Conservation (phyloP, 2,797 vertebrate genomes). For the Galaxias olidus region DNA sequence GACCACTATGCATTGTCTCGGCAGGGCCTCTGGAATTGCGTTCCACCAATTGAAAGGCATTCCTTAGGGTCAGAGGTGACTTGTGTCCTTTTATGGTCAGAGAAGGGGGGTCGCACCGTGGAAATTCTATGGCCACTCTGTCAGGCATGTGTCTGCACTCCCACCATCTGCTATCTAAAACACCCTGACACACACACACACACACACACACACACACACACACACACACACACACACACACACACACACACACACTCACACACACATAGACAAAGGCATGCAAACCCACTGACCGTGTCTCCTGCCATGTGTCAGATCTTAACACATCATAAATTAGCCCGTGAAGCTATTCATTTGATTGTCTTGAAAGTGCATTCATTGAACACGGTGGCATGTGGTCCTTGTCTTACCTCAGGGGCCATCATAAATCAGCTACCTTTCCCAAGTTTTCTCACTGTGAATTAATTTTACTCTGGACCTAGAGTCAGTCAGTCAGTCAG, state of each 20-base stretch:
- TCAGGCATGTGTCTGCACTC: conserved; percentile 66
- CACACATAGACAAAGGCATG: conserved; percentile 50
- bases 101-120: conserved; percentile 21
- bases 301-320: conserved; percentile 51
- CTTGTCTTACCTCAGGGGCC: neutral
- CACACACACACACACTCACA: conserved; percentile 5
- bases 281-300: conserved; percentile 50
- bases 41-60: conserved; percentile 65
- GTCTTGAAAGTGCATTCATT: conserved; percentile 34
- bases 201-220: conserved; percentile 37
- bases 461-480: conserved; percentile 1
- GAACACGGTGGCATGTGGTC: conserved; percentile 27
- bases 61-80: conserved; percentile 65
- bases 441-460: too few relatives aligned
- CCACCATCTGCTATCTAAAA: conserved; percentile 63
- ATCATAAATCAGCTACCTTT: too few relatives aligned
- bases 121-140: conserved; percentile 58
- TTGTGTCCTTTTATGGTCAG: conserved; percentile 62
- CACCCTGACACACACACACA: conserved; percentile 10
- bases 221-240: conserved; percentile 20
- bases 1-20: conserved; percentile 71
- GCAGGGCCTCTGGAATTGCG: conserved; percentile 54
- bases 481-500: conserved; percentile 1
- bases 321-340: conserved; percentile 49
- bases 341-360: conserved; percentile 41